A percentile compares a stretch with the other conserved stretches of the same genome.
phyloP scores from a whole-genome alignment of 1,140 invertebrate species.

The Plectus sambesii region DNA sequence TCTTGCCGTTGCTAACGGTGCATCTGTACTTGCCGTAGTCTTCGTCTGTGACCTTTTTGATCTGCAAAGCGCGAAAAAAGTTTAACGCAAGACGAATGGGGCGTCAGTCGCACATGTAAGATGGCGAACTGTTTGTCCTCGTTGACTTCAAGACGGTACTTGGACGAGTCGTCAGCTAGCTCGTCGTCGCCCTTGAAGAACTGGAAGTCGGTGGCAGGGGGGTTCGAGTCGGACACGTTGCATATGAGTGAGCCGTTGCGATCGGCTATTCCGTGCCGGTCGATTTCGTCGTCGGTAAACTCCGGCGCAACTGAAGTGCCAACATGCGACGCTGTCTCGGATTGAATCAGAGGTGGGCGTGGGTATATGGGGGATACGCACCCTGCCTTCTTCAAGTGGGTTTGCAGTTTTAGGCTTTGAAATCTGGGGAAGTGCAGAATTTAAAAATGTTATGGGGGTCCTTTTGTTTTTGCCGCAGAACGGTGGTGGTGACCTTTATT shows the following conservation, averaged over 20 bases:
- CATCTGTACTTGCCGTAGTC: slow-evolving; percentile 21
- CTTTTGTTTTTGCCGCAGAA: too few species aligned
- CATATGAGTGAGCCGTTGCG: slow-evolving; percentile 16
- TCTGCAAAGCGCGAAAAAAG: slow-evolving; percentile 11
- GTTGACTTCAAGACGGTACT: slow-evolving; percentile 14
- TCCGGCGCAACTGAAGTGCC: slow-evolving; percentile 20
- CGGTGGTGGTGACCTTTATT: too few species aligned
- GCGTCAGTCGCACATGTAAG: slow-evolving; percentile 8
- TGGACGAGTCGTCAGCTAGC: slow-evolving; percentile 14
- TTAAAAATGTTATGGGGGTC: too few species aligned
- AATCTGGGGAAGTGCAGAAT: too few species aligned
- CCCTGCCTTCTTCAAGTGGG: too few species aligned
- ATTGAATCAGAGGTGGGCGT: too few species aligned
- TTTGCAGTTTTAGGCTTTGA: too few species aligned
- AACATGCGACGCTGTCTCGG: too few species aligned
- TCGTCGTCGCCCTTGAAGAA: slow-evolving; percentile 17
- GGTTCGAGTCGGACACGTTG: slow-evolving; percentile 22
- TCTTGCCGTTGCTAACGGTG: slow-evolving; percentile 26
- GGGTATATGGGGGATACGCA: too few species aligned
- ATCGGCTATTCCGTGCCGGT: slow-evolving; percentile 16
- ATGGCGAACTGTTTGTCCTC: slow-evolving; percentile 13
- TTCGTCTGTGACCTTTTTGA: slow-evolving; percentile 14
- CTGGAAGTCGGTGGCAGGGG: slow-evolving; percentile 21
- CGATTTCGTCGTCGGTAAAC: slow-evolving; percentile 17
- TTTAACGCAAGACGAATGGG: neutral